These are phyloP conservation scores for Xiphophorus hellerii DNA, from an alignment of 2,113 vertebrate genomes.

Conservation along the genomic window DNA sequence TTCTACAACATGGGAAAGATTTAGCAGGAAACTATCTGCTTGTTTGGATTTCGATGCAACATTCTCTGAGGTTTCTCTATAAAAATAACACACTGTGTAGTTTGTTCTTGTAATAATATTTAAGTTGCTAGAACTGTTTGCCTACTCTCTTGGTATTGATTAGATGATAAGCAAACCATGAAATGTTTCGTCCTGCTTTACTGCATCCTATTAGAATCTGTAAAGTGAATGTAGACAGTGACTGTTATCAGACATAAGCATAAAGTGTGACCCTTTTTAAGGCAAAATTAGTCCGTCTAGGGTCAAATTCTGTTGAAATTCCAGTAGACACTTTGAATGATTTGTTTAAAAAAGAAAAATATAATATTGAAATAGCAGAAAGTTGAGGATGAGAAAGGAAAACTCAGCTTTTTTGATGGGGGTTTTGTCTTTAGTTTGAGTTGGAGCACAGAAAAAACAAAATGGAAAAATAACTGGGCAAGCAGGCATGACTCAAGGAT, in stretches of 20 bases:
- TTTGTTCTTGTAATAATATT: conserved; percentile 32
- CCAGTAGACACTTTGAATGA: no score
- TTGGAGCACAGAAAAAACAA: no score
- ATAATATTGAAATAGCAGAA: no score
- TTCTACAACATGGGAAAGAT: conserved; percentile 8
- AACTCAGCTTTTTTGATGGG: neutral
- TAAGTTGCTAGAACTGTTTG: conserved; percentile 16
- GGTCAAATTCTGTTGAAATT: no score
- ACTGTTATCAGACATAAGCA: neutral
- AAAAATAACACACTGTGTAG: conserved; percentile 34
- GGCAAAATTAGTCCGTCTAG: no score
- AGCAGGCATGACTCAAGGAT: no score
- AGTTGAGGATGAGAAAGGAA: neutral
- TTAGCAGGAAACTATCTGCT: conserved; percentile 43
- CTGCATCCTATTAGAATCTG: neutral
- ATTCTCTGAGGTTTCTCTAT: conserved; percentile 25
- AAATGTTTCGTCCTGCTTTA: neutral
- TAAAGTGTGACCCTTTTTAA: neutral
- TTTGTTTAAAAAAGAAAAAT: no score
- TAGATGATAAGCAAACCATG: neutral
- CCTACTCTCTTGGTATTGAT: conserved; percentile 16
- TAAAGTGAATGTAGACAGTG: neutral
- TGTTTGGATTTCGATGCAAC: conserved; percentile 28
- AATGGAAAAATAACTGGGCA: no score
- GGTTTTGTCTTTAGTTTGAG: no score